Base-by-base conservation (phyloP, 1,140 invertebrate genomes). In the Drosophila burlai region DNA sequence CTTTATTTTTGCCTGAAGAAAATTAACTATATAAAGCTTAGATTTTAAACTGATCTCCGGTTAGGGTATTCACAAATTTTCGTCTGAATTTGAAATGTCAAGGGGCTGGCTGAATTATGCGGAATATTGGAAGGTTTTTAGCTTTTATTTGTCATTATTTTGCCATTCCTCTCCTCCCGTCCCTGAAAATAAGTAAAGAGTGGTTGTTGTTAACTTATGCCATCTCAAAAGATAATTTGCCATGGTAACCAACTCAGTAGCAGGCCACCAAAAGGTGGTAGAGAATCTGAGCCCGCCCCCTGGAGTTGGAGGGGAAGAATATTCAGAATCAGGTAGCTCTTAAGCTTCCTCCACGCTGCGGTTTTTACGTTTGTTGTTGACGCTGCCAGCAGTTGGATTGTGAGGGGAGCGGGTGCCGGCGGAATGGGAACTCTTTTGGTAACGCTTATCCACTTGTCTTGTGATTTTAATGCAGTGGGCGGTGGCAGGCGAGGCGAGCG, bases 381-480 rank as follows among this genome's bases (percentile, higher is more conserved):
- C 76, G 80, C 80, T 77, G 57, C 49, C 50, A 76, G 69, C 34
- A 13, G 34, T 36, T 13, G 52, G 21, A 76, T 66, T 21, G 62
- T 15, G 40, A 47, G n/a, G 26, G 16, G 52, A 8, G 7, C n/a
- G 38, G 58, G 31, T 38, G 16, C 4, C 13, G 67, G 15, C 29
- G 61, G 45, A 31, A 16, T 2, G 67, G 66, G 57, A 61, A 63
- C 55, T 82, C 83, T 87, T 86, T 86, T 80, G 83, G 83, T 80
- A 89, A 87, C 77, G 83, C 81, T 87, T 87, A 87, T 89, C 83
- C 84, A 87, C 83, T 87, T 87, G 77, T 89, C 81, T 89, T 84
- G 80, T 89, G 83, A 87, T 87, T 87, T 89, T 89, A 81, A 90
- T 90, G 84, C 63, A 90, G 84, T 90, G 81, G 81, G 84, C 66